Base-by-base conservation (phyloP, 2,888 invertebrate genomes). In the Mimas tiliae region DNA sequence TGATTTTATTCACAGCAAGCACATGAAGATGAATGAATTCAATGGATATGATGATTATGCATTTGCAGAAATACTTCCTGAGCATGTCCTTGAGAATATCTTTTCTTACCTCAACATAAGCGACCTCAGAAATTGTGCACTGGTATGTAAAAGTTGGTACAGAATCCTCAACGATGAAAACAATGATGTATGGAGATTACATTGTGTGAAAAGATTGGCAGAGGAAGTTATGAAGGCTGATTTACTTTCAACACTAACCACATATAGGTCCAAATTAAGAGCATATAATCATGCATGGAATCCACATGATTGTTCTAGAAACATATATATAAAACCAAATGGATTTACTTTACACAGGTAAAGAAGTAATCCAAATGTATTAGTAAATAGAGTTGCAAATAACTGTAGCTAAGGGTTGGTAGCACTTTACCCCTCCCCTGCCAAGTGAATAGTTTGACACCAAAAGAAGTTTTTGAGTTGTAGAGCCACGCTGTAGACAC, bases 211-310 rank as follows among this genome's bases (percentile, higher is more conserved):
- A 81, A 97, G 96, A 90, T 93, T 99, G 74, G 96, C 98, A 0
- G 97, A 97, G 87, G 98, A 95, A 85, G 94, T 95, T 6, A 94
- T 99, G 72, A 98, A 98, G 91, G 98, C 98, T 8, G 98, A 98
- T 89, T 94, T 99, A 79, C 94, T 99, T 65, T 96, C 97, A 58
- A 97, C 97, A 72, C 96, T 98, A 74, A 96, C 97, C 67, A 97
- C 98, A 6, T 98, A 97, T 85, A 99, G 98, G 94, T 96, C 98
- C 33, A 99, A 99, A 94, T 94, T 99, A 72, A 95, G 98, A 80
- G 99, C 99, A 14, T 98, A 96, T 89, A 96, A 96, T 85, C 98
- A 98, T 90, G 97, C 99, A 0, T 99, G 99, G 99, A 99, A 98
- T 90, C 98, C 98, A 11, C 96, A 97, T 86, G 99, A 99, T 88